phyloP scores from a whole-genome alignment of 1,140 invertebrate genomes.

The Coboldia fuscipes region DNA sequence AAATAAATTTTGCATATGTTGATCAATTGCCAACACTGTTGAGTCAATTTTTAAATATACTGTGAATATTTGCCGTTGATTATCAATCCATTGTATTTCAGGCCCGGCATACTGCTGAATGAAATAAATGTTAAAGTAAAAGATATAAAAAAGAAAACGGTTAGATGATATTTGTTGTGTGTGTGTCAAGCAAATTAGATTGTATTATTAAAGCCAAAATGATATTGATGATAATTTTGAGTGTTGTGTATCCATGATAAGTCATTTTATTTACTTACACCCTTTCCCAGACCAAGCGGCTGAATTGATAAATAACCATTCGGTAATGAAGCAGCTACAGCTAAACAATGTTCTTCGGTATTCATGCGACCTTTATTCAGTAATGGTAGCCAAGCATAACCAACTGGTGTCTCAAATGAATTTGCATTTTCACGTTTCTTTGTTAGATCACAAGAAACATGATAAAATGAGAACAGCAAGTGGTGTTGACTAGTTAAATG shows the following conservation, averaged over 20 bases:
- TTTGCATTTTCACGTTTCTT: slow-evolving; percentile 48
- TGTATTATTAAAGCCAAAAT: slow-evolving; percentile 1
- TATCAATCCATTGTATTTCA: slow-evolving; percentile 81
- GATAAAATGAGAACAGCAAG: slow-evolving; percentile 72
- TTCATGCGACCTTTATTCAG: slow-evolving; percentile 60
- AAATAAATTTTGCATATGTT: slow-evolving; percentile 74
- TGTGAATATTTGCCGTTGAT: slow-evolving; percentile 64
- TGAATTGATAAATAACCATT: slow-evolving; percentile 73
- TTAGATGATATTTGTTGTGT: slow-evolving; percentile 2
- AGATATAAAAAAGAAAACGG: slow-evolving; percentile 1
- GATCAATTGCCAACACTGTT: slow-evolving; percentile 66
- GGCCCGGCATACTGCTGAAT: slow-evolving; percentile 60
- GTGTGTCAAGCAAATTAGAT: no score
- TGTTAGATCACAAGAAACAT: slow-evolving; percentile 67
- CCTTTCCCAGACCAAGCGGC: slow-evolving; percentile 71
- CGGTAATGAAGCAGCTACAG: slow-evolving; percentile 68
- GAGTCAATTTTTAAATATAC: slow-evolving; percentile 66
- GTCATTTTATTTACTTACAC: slow-evolving; percentile 35
- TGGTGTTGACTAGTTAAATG: slow-evolving; percentile 58
- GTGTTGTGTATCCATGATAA: background rate
- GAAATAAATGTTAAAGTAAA: slow-evolving; percentile 7
- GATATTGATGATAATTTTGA: slow-evolving; percentile 3
- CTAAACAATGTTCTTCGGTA: slow-evolving; percentile 53
- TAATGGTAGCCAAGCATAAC: slow-evolving; percentile 77
- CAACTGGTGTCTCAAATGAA: slow-evolving; percentile 65